Percentiles rank a stretch among this genome's conserved stretches.
Evolutionary conservation across 2,113 vertebrate species (phyloP).

Genomic region (Catagonus wagneri): DNA sequence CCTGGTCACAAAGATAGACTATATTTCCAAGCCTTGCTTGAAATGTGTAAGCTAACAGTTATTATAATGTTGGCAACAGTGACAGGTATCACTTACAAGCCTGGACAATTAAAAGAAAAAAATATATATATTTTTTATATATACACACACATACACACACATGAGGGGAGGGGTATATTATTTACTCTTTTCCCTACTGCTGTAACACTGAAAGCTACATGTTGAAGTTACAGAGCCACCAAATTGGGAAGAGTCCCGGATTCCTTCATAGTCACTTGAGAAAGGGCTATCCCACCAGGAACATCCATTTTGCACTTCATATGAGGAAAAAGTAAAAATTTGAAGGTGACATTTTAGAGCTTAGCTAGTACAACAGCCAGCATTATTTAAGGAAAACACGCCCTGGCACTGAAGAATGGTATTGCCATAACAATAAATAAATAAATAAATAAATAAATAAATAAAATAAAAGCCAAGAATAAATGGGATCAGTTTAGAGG

Average conservation of each 20-base stretch:
- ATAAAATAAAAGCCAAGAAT: neutral
- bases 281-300: neutral
- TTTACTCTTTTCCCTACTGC: neutral
- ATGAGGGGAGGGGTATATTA: too few species aligned
- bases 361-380: neutral
- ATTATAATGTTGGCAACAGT: neutral
- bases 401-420: neutral
- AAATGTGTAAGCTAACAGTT: neutral
- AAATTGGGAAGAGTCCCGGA: neutral
- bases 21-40: neutral
- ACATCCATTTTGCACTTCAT: neutral
- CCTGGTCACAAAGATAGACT: neutral
- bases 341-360: neutral
- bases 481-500: neutral
- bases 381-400: conserved; percentile 24
- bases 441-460: too few species aligned
- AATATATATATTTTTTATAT: neutral
- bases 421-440: neutral
- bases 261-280: neutral
- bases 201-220: neutral
- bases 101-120: neutral
- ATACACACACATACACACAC: too few species aligned
- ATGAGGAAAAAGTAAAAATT: neutral
- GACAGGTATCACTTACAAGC: neutral
- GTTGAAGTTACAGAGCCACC: neutral